Percentiles rank a stretch among this genome's conserved stretches.
phyloP scores from a whole-genome alignment of 2,888 invertebrate species.

The Morpho deidamia region DNA sequence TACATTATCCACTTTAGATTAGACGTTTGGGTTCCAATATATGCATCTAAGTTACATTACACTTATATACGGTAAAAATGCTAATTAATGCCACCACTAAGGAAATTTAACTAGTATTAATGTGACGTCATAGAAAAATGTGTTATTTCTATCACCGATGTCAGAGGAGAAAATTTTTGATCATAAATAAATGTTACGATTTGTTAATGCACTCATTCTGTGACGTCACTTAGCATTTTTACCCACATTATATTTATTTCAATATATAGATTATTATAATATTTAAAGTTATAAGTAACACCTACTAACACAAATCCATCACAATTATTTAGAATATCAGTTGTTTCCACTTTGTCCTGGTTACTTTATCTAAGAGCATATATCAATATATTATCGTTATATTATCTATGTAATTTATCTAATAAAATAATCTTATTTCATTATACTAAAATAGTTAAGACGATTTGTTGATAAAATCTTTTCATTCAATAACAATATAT shows the following conservation, averaged over 20 bases:
- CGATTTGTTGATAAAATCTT: constrained; percentile 74
- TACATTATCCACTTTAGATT: too few relatives aligned
- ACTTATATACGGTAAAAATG: neutral
- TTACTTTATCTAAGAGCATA: constrained; percentile 33
- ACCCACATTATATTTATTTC: constrained; percentile 21
- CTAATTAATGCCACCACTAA: neutral
- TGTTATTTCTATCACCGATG: too few relatives aligned
- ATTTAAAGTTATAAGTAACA: constrained; percentile 47
- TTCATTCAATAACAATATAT: constrained; percentile 57
- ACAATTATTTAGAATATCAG: constrained; percentile 78
- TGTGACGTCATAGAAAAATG: too few relatives aligned
- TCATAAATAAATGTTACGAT: too few relatives aligned
- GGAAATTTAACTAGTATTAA: neutral
- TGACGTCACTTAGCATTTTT: constrained; percentile 6
- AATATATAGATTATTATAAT: constrained; percentile 28
- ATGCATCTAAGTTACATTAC: constrained; percentile 23
- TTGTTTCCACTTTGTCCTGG: constrained; percentile 66
- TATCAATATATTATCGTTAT: constrained; percentile 8
- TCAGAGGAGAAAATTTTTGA: too few relatives aligned
- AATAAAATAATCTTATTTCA: constrained; percentile 23
- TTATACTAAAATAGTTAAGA: constrained; percentile 56
- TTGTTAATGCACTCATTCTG: neutral
- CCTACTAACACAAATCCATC: constrained; percentile 73
- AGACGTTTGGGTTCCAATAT: constrained; percentile 3
- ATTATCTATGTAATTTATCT: constrained; percentile 23